These are phyloP conservation scores for Hypselothyrea guttata DNA, from an alignment of 2,888 invertebrate species.

Conservation along the genomic window DNA sequence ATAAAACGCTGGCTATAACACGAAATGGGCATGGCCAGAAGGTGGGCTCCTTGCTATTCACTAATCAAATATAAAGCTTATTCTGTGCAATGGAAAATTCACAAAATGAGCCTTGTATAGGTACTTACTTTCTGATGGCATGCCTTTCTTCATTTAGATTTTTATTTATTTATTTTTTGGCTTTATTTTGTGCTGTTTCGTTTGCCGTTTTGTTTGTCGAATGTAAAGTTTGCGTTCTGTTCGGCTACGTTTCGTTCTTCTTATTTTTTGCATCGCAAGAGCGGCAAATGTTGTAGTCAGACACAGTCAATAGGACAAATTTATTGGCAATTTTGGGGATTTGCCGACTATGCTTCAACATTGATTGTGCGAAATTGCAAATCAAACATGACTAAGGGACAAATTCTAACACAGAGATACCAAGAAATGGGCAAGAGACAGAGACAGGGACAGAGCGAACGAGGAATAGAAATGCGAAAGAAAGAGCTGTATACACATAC, in stretches of 20 bases:
- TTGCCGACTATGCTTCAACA: constrained; percentile 57
- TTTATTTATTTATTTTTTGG: not conserved
- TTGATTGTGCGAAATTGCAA: constrained; percentile 74
- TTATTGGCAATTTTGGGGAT: constrained; percentile 75
- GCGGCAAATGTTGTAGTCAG: constrained; percentile 59
- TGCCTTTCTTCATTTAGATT: not conserved
- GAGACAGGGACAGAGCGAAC: constrained; percentile 1
- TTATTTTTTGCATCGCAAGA: constrained; percentile 17
- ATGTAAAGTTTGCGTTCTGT: constrained; percentile 8
- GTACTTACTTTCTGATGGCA: constrained; percentile 25
- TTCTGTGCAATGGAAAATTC: constrained; percentile 27
- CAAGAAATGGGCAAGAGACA: not conserved
- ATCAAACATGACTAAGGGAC: constrained; percentile 72
- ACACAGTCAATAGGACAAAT: constrained; percentile 72
- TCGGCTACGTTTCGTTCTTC: not conserved
- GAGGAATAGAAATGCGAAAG: too few species aligned
- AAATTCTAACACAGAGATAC: constrained; percentile 28
- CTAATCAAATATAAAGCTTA: constrained; percentile 40
- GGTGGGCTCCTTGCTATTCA: constrained; percentile 10
- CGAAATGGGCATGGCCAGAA: too few species aligned
- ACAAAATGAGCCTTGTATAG: constrained; percentile 28
- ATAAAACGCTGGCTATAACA: too few species aligned
- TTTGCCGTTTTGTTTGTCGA: constrained; percentile 2
- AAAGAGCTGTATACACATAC: constrained; percentile 18
- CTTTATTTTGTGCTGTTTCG: constrained; percentile 1